These are phyloP conservation scores for Copidosoma aretas DNA, from an alignment of 2,888 invertebrate genomes.

Conservation along the genomic window DNA sequence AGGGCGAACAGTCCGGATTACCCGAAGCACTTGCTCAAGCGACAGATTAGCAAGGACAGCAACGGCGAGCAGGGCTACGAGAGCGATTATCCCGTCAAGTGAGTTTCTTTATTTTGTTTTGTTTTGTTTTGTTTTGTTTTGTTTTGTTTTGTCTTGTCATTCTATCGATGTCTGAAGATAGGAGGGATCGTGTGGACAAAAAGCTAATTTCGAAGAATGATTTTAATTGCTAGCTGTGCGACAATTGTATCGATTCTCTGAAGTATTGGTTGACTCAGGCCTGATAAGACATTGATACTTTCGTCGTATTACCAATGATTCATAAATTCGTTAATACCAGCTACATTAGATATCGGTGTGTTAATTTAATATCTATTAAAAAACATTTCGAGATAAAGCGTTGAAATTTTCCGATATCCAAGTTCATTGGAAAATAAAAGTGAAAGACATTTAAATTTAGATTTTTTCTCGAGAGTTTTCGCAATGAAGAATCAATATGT, in stretches of 20 bases:
- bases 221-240: not conserved
- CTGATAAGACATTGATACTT: slow-evolving; percentile 23
- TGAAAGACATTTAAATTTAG: not conserved
- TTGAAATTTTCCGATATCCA: no score
- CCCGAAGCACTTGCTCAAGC: slow-evolving; percentile 56
- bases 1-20: slow-evolving; percentile 60
- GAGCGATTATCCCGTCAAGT: slow-evolving; percentile 60
- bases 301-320: slow-evolving; percentile 9
- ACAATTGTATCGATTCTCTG: not conserved
- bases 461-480: no score
- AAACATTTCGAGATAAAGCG: not conserved
- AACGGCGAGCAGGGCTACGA: slow-evolving; percentile 58
- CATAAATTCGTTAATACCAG: slow-evolving; percentile 6
- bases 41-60: slow-evolving; percentile 57
- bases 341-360: not conserved
- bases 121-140: no score
- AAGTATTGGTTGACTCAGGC: slow-evolving; percentile 10
- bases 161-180: not conserved
- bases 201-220: not conserved
- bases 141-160: not conserved
- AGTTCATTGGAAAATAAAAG: not conserved
- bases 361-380: not conserved
- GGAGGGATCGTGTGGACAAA: no score
- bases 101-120: slow-evolving; percentile 42
- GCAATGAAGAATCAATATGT: not conserved